phyloP scores from a whole-genome alignment of 1,140 invertebrate species.

The Diprion similis region DNA sequence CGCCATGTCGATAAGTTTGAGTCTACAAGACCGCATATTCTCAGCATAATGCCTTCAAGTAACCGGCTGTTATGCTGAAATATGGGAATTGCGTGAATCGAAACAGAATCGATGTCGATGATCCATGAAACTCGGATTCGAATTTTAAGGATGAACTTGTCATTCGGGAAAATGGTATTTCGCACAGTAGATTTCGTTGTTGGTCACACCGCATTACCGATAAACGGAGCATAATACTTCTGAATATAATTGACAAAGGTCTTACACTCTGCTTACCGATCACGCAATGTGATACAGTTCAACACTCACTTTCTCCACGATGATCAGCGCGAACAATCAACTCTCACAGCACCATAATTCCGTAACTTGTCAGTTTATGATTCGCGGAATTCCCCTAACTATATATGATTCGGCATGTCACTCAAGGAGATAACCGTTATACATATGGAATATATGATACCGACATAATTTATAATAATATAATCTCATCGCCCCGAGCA shows the following conservation, averaged over 20 bases:
- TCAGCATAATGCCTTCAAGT: conserved; percentile 44
- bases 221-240: conserved; percentile 56
- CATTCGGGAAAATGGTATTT: background rate
- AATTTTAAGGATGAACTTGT: background rate
- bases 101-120: background rate
- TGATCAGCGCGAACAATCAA: too few relatives aligned
- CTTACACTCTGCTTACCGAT: conserved; percentile 54
- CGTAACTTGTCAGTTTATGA: too few relatives aligned
- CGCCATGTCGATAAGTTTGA: background rate
- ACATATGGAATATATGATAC: too few relatives aligned
- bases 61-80: conserved; percentile 41
- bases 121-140: background rate
- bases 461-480: too few relatives aligned
- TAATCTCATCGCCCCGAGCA: too few relatives aligned
- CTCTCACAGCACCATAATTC: too few relatives aligned
- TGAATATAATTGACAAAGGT: conserved; percentile 32
- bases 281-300: conserved; percentile 20
- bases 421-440: too few relatives aligned
- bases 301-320: too few relatives aligned
- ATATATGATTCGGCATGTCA: too few relatives aligned
- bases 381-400: too few relatives aligned
- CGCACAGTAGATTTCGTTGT: conserved; percentile 23
- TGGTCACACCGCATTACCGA: conserved; percentile 31
- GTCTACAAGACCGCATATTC: conserved; percentile 39
- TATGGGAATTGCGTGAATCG: conserved; percentile 37